Evolutionary conservation across 2,888 invertebrate genomes (phyloP).

Genomic region (Neelides folsomi): DNA sequence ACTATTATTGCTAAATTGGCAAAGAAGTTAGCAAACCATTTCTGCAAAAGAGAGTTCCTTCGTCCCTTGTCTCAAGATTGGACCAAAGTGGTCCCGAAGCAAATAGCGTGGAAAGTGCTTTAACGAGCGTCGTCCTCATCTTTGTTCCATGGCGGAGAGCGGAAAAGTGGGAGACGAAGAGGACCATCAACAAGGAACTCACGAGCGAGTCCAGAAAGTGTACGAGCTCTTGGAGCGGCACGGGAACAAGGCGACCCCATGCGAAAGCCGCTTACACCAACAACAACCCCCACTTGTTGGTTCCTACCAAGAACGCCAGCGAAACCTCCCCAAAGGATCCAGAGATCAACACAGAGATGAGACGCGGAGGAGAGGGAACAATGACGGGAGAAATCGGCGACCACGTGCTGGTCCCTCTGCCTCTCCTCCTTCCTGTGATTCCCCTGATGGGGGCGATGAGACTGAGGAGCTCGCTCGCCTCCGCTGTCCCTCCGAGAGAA

Average conservation of each 20-base stretch:
- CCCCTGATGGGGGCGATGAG: constrained; percentile 26
- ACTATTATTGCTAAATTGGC: no score
- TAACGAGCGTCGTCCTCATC: no score
- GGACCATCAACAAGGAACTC: constrained; percentile 19
- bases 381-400: background rate
- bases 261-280: constrained; percentile 16
- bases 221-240: constrained; percentile 31
- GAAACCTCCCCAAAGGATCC: background rate
- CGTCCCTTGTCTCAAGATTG: background rate
- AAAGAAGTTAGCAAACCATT: background rate
- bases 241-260: constrained; percentile 24
- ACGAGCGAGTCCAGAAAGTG: constrained; percentile 31
- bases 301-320: background rate
- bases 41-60: background rate
- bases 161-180: constrained; percentile 1
- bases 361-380: background rate
- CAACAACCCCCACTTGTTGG: background rate
- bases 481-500: constrained; percentile 75
- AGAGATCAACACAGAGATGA: constrained; percentile 4
- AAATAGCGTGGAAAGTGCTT: background rate
- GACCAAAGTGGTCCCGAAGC: background rate
- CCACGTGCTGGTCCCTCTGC: constrained; percentile 4
- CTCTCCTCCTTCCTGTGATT: constrained; percentile 21
- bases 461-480: constrained; percentile 63
- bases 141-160: background rate